These are phyloP conservation scores for Varecia variegata DNA, from an alignment of 2,797 vertebrate species.

Conservation along the genomic window DNA sequence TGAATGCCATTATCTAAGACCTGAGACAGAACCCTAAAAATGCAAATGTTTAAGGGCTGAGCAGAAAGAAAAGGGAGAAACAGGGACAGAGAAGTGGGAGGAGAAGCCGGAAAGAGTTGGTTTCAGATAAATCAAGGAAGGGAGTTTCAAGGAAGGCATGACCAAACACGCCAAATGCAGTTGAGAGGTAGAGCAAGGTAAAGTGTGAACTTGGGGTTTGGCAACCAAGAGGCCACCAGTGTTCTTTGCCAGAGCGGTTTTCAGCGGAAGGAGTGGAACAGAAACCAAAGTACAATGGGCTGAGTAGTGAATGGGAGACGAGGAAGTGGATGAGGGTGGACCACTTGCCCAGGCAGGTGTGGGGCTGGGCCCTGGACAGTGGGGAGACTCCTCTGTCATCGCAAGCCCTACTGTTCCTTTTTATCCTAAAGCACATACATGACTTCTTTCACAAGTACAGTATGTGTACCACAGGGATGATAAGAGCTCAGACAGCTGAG, in stretches of 20 bases:
- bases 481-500: neutral
- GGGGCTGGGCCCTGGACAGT: neutral
- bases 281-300: slow-evolving; percentile 27
- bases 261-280: neutral
- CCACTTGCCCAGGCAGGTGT: neutral
- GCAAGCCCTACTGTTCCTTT: neutral
- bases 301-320: neutral
- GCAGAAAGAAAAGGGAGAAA: neutral
- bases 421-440: neutral
- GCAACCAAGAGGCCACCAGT: neutral
- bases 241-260: neutral
- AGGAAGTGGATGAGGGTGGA: neutral
- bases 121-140: neutral
- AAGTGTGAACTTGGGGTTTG: neutral
- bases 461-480: neutral
- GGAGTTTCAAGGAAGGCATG: neutral
- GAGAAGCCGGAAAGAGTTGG: neutral
- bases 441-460: neutral
- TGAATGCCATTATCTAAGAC: neutral
- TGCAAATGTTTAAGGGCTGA: neutral
- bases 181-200: neutral
- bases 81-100: neutral
- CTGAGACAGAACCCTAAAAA: neutral
- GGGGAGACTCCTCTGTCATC: neutral
- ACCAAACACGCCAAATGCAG: neutral